Evolutionary conservation across 1,140 invertebrate genomes (phyloP).

Genomic region (Oryzaephilus surinamensis): DNA sequence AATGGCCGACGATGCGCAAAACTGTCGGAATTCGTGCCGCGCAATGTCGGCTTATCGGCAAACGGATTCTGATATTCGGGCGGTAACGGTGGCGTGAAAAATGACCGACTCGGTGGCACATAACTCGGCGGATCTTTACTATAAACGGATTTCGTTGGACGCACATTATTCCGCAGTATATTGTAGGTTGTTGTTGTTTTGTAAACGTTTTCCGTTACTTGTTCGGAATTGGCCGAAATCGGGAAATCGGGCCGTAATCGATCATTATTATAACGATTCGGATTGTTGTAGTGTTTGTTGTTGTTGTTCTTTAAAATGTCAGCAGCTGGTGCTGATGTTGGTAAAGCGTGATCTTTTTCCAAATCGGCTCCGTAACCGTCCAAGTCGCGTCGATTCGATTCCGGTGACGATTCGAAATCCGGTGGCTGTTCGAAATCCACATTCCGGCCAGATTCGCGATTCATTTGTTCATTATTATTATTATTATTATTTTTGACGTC

Average conservation of each 20-base stretch:
- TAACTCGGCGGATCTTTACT: slow-evolving; percentile 61
- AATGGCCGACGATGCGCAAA: slow-evolving; percentile 57
- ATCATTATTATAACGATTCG: slow-evolving; percentile 39
- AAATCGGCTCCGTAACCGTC: slow-evolving; percentile 49
- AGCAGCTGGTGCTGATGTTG: slow-evolving; percentile 57
- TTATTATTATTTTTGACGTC: slow-evolving; percentile 27
- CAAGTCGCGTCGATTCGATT: slow-evolving; percentile 27
- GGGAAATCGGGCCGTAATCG: slow-evolving; percentile 29
- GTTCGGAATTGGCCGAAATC: slow-evolving; percentile 15
- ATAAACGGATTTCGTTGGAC: slow-evolving; percentile 42
- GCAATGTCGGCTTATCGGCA: slow-evolving; percentile 68
- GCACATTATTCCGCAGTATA: slow-evolving; percentile 35
- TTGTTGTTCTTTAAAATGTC: slow-evolving; percentile 60
- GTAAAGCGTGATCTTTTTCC: slow-evolving; percentile 54
- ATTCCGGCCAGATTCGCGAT: slow-evolving; percentile 4
- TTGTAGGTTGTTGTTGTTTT: slow-evolving; percentile 33
- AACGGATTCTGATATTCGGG: slow-evolving; percentile 70
- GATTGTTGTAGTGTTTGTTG: slow-evolving; percentile 57
- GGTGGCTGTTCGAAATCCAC: slow-evolving; percentile 19
- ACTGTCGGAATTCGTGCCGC: slow-evolving; percentile 54
- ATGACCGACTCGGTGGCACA: slow-evolving; percentile 61
- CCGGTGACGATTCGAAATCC: slow-evolving; percentile 13
- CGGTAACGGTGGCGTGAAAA: slow-evolving; percentile 68
- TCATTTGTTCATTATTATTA: not conserved
- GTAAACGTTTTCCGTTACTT: slow-evolving; percentile 30